phyloP scores from a whole-genome alignment of 2,113 vertebrate genomes.

The Grammatotria lemairii region DNA sequence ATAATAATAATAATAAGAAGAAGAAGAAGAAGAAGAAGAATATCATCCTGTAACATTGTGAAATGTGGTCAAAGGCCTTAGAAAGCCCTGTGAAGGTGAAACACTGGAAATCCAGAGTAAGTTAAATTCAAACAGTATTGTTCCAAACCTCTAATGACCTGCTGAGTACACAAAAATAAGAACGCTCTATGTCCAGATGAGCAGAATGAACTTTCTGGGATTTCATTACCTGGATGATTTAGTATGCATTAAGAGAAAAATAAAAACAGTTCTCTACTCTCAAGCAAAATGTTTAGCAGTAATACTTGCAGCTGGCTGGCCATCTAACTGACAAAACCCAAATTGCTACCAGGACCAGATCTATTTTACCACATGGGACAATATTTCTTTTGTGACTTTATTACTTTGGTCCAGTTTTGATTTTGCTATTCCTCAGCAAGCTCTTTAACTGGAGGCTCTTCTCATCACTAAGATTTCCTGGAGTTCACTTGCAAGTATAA shows the following conservation, averaged over 20 bases:
- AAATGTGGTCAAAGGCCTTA: neutral
- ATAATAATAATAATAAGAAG: neutral
- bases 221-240: neutral
- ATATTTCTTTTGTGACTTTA: neutral
- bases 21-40: neutral
- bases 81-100: neutral
- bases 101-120: neutral
- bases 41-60: neutral
- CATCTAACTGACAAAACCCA: neutral
- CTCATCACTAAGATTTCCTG: constrained; percentile 19
- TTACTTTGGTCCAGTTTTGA: neutral
- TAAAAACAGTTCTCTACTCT: neutral
- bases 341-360: neutral
- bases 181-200: neutral
- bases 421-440: neutral
- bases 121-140: neutral
- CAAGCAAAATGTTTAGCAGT: neutral
- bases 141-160: neutral
- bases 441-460: neutral
- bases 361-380: neutral
- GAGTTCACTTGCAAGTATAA: constrained; percentile 40
- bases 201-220: neutral
- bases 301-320: neutral
- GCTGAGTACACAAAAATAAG: neutral
- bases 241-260: neutral